phyloP scores from a whole-genome alignment of 2,888 invertebrate species.

The Dexiosoma caninum region DNA sequence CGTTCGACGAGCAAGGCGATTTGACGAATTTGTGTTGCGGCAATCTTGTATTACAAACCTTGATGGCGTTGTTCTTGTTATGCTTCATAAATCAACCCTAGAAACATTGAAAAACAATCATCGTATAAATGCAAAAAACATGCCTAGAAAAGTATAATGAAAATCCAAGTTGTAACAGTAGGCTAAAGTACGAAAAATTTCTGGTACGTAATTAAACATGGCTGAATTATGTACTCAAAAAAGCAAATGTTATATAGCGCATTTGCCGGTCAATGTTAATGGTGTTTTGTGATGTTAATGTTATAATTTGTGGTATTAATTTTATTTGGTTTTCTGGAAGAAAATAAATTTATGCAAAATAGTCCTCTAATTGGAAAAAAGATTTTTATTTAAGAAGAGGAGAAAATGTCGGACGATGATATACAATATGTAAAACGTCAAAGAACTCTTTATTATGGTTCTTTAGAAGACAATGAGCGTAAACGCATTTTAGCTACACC shows the following conservation, averaged over 20 bases:
- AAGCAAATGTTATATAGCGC: neutral
- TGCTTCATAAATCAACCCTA: too few relatives aligned
- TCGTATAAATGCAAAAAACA: too few relatives aligned
- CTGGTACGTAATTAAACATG: neutral
- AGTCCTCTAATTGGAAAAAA: neutral
- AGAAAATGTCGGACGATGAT: slow-evolving; percentile 88
- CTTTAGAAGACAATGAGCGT: slow-evolving; percentile 90
- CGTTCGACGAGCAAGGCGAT: too few relatives aligned
- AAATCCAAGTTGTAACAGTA: too few relatives aligned
- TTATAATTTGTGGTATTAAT: slow-evolving; percentile 19
- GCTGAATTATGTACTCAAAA: neutral
- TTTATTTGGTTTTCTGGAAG: slow-evolving; percentile 34
- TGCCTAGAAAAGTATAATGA: too few relatives aligned
- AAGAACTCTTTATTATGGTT: slow-evolving; percentile 92
- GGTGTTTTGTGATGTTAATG: slow-evolving; percentile 9
- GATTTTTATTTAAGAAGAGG: slow-evolving; percentile 7
- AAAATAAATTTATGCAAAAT: slow-evolving; percentile 6
- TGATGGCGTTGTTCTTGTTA: too few relatives aligned
- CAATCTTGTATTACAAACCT: too few relatives aligned
- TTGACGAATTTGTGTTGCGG: too few relatives aligned
- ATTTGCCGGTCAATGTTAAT: slow-evolving; percentile 33
- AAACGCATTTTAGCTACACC: slow-evolving; percentile 79
- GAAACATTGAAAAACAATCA: too few relatives aligned
- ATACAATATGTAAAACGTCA: slow-evolving; percentile 85
- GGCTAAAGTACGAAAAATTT: too few relatives aligned